Evolutionary conservation across 2,888 invertebrate species (phyloP).

Genomic region (Crossocerus cetratus): DNA sequence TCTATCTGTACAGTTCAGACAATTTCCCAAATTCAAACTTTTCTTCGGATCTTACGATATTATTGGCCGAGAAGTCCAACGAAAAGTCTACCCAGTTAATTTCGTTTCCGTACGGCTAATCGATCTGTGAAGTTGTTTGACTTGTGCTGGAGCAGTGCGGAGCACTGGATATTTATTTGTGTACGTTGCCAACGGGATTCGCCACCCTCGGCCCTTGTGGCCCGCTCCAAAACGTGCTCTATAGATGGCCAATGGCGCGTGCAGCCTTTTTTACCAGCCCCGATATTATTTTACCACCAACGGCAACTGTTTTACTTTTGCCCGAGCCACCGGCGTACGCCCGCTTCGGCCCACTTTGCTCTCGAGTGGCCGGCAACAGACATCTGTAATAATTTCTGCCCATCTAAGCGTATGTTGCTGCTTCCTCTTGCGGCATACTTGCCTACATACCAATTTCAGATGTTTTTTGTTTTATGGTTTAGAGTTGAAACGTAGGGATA

Average conservation of each 20-base stretch:
- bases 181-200: slow-evolving; percentile 29
- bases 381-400: slow-evolving; percentile 65
- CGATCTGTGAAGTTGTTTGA: not conserved
- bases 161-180: slow-evolving; percentile 41
- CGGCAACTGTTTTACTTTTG: slow-evolving; percentile 70
- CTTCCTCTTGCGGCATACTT: too few species aligned
- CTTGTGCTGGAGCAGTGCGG: not conserved
- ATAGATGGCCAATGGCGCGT: slow-evolving; percentile 68
- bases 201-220: slow-evolving; percentile 36
- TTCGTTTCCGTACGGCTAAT: too few species aligned
- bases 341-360: slow-evolving; percentile 69
- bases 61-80: too few species aligned
- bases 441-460: too few species aligned
- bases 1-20: too few species aligned
- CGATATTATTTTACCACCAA: slow-evolving; percentile 69
- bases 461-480: too few species aligned
- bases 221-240: slow-evolving; percentile 27
- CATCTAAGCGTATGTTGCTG: not conserved
- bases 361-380: slow-evolving; percentile 66
- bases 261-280: slow-evolving; percentile 59
- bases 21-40: too few species aligned
- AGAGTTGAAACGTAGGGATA: too few species aligned
- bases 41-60: too few species aligned
- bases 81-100: too few species aligned
- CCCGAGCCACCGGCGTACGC: slow-evolving; percentile 42